These are phyloP conservation scores for Vicugna pacos DNA, from an alignment of 2,113 vertebrate species.

Conservation along the genomic window DNA sequence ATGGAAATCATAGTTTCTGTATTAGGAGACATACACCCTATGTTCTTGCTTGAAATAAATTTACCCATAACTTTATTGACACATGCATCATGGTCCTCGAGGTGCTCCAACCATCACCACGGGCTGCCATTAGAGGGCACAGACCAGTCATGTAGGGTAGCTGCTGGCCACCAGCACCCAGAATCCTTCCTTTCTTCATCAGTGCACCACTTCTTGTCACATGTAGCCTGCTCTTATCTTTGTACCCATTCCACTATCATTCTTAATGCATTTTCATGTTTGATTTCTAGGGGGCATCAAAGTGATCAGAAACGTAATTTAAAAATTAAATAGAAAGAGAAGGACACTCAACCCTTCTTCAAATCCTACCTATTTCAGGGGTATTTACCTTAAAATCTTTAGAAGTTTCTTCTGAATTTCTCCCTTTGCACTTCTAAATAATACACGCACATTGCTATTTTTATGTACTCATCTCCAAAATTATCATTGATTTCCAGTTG, in stretches of 20 bases:
- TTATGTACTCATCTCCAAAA: not conserved
- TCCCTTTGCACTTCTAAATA: not conserved
- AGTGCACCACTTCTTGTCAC: not conserved
- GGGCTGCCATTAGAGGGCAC: not conserved
- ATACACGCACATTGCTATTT: not conserved
- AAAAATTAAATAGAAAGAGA: not conserved
- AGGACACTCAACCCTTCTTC: not conserved
- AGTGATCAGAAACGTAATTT: not conserved
- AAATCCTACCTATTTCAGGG: not conserved
- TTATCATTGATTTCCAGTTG: not conserved
- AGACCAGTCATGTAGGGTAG: fast-evolving
- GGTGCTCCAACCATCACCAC: not conserved
- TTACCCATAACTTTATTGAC: not conserved
- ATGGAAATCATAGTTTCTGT: not conserved
- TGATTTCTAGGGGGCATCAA: not conserved
- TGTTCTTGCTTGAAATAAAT: not conserved
- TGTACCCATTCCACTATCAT: not conserved
- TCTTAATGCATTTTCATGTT: not conserved
- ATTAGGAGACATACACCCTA: not conserved
- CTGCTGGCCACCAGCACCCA: not conserved
- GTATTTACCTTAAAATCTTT: not conserved
- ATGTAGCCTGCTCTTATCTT: not conserved
- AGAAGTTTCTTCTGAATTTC: not conserved
- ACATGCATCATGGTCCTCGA: fast-evolving
- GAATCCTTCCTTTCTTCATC: not conserved